Percentiles rank a stretch among this genome's conserved stretches.
These are phyloP conservation scores for Galbula dea DNA, from an alignment of 2,113 vertebrate genomes.

Conservation along the genomic window DNA sequence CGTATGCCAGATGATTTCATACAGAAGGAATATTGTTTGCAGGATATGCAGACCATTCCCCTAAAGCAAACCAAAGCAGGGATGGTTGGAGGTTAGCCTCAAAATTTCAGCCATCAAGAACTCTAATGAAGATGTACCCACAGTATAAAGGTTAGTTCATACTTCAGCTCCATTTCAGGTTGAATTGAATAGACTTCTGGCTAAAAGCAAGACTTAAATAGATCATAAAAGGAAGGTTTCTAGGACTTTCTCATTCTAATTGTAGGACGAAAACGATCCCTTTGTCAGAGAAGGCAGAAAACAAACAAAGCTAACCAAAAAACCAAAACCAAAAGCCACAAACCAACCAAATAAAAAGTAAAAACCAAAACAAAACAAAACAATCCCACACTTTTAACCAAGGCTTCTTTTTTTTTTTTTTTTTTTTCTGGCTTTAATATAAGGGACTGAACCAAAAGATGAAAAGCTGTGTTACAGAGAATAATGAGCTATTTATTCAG, in stretches of 20 bases:
- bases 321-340: no score
- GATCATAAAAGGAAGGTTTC: background rate
- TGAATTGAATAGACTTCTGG: background rate
- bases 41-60: background rate
- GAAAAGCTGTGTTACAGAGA: background rate
- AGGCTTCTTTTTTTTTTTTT: background rate
- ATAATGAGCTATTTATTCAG: background rate
- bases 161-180: background rate
- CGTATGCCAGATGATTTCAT: background rate
- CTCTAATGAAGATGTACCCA: background rate
- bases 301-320: background rate
- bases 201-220: background rate
- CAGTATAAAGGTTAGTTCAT: background rate
- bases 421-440: background rate
- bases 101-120: background rate
- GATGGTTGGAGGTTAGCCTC: background rate
- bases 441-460: background rate
- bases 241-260: background rate
- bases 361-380: fast-evolving
- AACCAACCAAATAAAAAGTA: background rate
- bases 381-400: background rate
- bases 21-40: background rate
- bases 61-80: background rate
- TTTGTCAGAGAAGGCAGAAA: background rate
- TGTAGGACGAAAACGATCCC: background rate